These are phyloP conservation scores for Porites lutea DNA, from an alignment of 64 coral and sea anemone species.

Conservation along the genomic window DNA sequence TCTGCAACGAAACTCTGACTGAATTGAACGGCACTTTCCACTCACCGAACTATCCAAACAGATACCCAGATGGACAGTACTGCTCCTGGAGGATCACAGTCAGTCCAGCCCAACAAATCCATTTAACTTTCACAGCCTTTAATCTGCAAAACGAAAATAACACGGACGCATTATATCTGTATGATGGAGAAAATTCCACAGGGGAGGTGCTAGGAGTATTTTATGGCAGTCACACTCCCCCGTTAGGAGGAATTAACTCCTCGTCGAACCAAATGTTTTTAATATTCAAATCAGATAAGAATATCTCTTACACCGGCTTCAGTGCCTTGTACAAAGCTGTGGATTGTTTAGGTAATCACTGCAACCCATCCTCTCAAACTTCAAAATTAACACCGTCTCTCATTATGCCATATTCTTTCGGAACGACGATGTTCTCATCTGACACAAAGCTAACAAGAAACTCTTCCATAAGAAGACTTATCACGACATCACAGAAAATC, in stretches of 20 bases:
- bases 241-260: no score
- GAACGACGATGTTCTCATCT: neutral
- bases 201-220: no score
- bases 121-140: conserved; percentile 64
- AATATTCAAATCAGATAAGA: conserved; percentile 1
- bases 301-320: conserved; percentile 6
- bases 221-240: no score
- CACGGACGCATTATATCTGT: no score
- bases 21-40: conserved; percentile 17
- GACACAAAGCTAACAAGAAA: no score
- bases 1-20: no score
- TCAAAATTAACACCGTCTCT: neutral
- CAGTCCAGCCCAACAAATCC: neutral
- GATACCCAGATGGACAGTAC: conserved; percentile 70
- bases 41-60: conserved; percentile 49
- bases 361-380: neutral
- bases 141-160: neutral
- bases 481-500: no score
- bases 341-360: neutral
- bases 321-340: neutral
- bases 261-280: neutral
- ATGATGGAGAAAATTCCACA: no score
- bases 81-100: conserved; percentile 70
- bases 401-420: neutral
- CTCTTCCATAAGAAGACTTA: no score